Conservation (phyloP, 2,113 vertebrate species). For the Psettodes erumei region DNA sequence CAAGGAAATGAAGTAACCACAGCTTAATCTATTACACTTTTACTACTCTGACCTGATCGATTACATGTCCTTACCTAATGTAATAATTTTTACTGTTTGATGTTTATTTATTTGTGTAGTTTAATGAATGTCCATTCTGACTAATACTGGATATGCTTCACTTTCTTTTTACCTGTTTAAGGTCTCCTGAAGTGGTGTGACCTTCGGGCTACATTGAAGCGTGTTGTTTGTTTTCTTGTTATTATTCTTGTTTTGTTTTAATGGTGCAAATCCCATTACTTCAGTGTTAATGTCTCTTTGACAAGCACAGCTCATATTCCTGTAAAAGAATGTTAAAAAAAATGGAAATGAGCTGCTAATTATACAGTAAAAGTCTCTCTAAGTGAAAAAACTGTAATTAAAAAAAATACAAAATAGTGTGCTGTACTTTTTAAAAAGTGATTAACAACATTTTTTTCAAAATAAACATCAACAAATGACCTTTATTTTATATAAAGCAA, state of each 20-base stretch:
- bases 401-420: background rate
- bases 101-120: background rate
- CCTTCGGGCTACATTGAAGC: background rate
- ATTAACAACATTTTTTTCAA: background rate
- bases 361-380: background rate
- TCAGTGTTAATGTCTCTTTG: background rate
- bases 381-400: too few relatives aligned
- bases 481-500: background rate
- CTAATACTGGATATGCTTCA: background rate
- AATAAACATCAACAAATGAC: background rate
- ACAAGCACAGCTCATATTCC: background rate
- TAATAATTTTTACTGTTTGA: background rate
- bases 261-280: too few relatives aligned
- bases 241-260: too few relatives aligned
- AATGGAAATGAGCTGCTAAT: constrained; percentile 9
- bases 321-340: background rate
- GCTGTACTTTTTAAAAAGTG: background rate
- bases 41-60: too few relatives aligned
- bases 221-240: too few relatives aligned
- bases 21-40: background rate
- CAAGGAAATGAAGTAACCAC: background rate
- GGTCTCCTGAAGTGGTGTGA: too few relatives aligned
- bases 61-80: background rate
- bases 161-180: background rate
- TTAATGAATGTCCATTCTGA: background rate